Base-by-base conservation (phyloP, 2,113 vertebrate species). In the Phalacrocorax brasilianus region DNA sequence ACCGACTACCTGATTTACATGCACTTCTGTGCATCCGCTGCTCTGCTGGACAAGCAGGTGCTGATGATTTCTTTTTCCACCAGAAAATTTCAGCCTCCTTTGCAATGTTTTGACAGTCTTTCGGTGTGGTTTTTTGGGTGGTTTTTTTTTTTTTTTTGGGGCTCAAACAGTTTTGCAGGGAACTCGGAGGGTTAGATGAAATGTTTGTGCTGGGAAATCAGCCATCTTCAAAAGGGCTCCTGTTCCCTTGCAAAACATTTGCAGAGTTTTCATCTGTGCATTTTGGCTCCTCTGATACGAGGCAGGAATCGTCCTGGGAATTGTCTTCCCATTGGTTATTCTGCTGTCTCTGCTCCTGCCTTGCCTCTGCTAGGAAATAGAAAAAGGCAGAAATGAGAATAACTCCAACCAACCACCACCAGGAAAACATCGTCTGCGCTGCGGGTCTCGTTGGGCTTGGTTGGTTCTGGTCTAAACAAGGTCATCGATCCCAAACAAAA, bases 241-340 rank as follows among this genome's bases (percentile, higher is more conserved):
- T 75, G 52, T 87, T 95, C 77, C 81, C 50, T 82, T 66, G 80
- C 88, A 93, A 89, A 95, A 87, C 88, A 70, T 89, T 89, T 89
- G 87, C 88, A 59, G 94, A 89, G 93, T 94, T 95, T 93, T 94
- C 89, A 89, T 94, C 95, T 89, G 79, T 1, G 3, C 9, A 0
- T 70, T 93, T 88, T 92, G 83, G 88, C 79, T 95, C 79, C 84
- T 92, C 85, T 83, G 85, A 85, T 92, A 88, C 4, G 12, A 95
- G 88, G 88, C 88, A 96, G 96, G 83, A 93, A 93, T 83, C 32
- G 4, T 61, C 95, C 85, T 85, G 94, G 87, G 95, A 95, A 94
- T 97, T 96, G 81, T 89, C 95, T 94, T 96, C 91, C 71, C 40
- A 0, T 40, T 78, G 81, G 89, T 93, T 95, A 38, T 96, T 94